Conservation (phyloP, 2,888 invertebrate genomes). For the Anthrax anthrax region DNA sequence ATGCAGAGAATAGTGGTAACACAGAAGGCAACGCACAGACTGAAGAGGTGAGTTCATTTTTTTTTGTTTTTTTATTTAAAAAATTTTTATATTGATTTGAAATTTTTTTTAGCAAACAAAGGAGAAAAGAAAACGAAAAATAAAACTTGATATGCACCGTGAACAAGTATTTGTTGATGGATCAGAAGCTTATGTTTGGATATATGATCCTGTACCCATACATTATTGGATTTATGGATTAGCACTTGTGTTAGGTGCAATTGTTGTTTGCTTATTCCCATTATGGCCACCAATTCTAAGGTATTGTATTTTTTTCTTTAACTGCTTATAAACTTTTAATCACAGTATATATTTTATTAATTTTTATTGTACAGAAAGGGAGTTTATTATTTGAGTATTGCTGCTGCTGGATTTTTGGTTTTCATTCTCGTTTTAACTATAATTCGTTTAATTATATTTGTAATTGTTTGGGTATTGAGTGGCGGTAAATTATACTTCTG, state of each 20-base stretch:
- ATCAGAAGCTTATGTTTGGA: conserved; percentile 93
- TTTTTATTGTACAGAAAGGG: conserved; percentile 49
- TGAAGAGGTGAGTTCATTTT: conserved; percentile 19
- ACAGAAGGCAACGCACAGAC: too few species aligned
- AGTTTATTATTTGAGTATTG: conserved; percentile 92
- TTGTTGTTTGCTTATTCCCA: conserved; percentile 95
- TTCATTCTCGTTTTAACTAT: conserved; percentile 83
- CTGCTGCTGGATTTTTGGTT: conserved; percentile 88
- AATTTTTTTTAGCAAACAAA: conserved; percentile 21
- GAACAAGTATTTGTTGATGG: conserved; percentile 90
- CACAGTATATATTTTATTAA: conserved; percentile 1
- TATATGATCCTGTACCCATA: conserved; percentile 91
- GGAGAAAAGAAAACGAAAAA: conserved; percentile 70
- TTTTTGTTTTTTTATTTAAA: too few species aligned
- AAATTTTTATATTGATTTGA: background rate
- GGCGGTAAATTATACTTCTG: conserved; percentile 88
- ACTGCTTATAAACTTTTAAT: too few species aligned
- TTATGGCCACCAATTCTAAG: conserved; percentile 91
- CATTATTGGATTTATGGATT: conserved; percentile 91
- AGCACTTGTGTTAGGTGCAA: conserved; percentile 77
- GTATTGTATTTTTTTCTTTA: conserved; percentile 26
- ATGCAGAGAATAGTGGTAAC: conserved; percentile 32
- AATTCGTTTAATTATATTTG: conserved; percentile 81
- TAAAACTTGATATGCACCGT: conserved; percentile 93
- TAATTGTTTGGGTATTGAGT: conserved; percentile 74